Evolutionary conservation across 2,888 invertebrate species (phyloP), one percentile per base, ranked within the genome.

Genomic region (Standfussiana lucernea): DNA sequence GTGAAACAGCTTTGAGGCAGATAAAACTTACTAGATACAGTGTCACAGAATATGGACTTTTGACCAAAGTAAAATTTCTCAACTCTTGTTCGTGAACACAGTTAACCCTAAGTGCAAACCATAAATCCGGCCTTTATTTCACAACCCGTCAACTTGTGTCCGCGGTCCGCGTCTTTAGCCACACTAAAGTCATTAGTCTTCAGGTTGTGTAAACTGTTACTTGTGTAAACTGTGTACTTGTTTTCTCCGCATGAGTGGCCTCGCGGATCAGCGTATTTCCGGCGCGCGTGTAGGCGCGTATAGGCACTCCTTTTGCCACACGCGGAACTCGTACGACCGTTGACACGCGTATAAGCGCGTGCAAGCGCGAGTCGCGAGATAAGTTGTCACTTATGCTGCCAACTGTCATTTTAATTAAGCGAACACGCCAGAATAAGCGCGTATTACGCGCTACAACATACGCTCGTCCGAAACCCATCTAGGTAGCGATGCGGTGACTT

Each of bases 161-260:
- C n/a, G n/a, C n/a, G n/a, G 1, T 66, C 47, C 18, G 6, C n/a
- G 35, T 59, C 40, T 62, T 69, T 40, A 67, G 45, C 28, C 18
- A 3, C 35, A 69, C 61, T 78, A 28, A 71, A 50, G 65, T 70
- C 67, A 70, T 66, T 72, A 85, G 45, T 47, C n/a, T 13, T n/a
- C 32, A 42, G 40, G 32, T n/a, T n/a, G n/a, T n/a, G n/a, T n/a
- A n/a, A n/a, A n/a, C n/a, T n/a, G n/a, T 28, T 8, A 18, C 56
- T n/a, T 64, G 40, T 8, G 15, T 24, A 6, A 62, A 24, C 24
- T 6, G 35, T 0, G 61, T 24, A 7, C 13, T n/a, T n/a, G n/a
- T 32, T 40, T 40, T 15, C 11, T 24, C 13, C 24, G 1, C 24
- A 2, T 24, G 35, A 11, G 35, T 37, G 24, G 2, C 24, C 37